phyloP scores from a whole-genome alignment of 2,888 invertebrate species.

The Erebia aethiops region DNA sequence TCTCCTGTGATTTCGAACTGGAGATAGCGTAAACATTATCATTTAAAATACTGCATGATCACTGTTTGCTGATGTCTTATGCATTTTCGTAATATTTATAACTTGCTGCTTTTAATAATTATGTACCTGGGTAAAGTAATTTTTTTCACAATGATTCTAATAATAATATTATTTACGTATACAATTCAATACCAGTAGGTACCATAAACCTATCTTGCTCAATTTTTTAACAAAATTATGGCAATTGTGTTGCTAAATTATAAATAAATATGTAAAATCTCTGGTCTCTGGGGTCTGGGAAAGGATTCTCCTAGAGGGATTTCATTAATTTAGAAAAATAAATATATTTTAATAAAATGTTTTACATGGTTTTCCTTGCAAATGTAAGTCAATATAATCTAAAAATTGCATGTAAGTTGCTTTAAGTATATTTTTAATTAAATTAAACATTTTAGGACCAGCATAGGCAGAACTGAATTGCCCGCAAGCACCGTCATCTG shows the following conservation, averaged over 20 bases:
- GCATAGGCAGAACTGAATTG: too few species aligned
- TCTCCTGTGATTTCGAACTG: conserved; percentile 21
- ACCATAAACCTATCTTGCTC: not conserved
- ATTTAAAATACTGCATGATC: conserved; percentile 34
- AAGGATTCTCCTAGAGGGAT: not conserved
- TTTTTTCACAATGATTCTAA: not conserved
- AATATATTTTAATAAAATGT: not conserved
- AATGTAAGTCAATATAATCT: too few species aligned
- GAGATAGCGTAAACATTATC: conserved; percentile 18
- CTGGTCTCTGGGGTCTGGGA: not conserved
- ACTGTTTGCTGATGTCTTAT: conserved; percentile 31
- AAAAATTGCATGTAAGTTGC: too few species aligned
- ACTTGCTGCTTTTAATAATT: not conserved
- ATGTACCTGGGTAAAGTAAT: not conserved
- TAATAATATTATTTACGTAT: too few species aligned
- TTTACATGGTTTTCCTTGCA: not conserved
- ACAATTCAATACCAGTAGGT: not conserved
- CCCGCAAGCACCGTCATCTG: too few species aligned
- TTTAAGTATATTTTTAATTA: too few species aligned
- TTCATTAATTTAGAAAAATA: not conserved
- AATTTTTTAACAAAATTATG: conserved; percentile 4
- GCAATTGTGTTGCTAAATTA: not conserved
- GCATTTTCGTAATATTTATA: not conserved
- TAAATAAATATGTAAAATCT: not conserved
- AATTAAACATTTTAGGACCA: too few species aligned